Conservation (phyloP, 2,797 vertebrate species). For the Neoniphon sammara region DNA sequence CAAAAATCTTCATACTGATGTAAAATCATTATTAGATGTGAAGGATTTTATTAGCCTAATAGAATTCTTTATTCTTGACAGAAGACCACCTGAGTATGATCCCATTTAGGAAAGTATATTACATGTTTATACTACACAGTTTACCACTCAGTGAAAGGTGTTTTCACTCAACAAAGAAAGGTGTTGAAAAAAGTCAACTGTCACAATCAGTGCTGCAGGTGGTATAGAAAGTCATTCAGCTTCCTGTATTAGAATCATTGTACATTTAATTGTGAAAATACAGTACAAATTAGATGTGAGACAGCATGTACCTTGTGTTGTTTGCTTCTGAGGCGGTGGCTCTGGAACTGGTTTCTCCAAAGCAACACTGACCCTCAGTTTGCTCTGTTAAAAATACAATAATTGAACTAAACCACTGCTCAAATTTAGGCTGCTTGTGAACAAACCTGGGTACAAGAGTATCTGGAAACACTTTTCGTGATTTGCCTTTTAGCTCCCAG, state of each 20-base stretch:
- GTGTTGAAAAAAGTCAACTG: not conserved
- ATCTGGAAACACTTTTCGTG: not conserved
- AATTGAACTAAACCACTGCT: not conserved
- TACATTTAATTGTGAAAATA: not conserved
- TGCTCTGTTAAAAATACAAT: constrained; percentile 79
- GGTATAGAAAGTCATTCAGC: not conserved
- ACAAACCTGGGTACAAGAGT: no score
- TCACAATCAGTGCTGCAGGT: not conserved
- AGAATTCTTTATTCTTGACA: not conserved
- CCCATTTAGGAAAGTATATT: not conserved
- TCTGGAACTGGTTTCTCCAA: constrained; percentile 72
- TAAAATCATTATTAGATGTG: not conserved
- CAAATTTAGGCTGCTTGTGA: not conserved
- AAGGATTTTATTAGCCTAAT: not conserved
- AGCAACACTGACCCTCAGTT: constrained; percentile 52
- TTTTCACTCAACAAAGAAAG: not conserved
- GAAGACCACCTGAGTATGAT: not conserved
- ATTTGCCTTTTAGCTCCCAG: not conserved
- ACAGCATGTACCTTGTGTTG: constrained; percentile 86
- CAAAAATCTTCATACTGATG: no score
- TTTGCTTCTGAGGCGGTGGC: constrained; percentile 81
- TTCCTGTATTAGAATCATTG: not conserved
- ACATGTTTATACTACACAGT: no score
- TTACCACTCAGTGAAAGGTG: no score
- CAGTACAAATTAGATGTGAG: not conserved